Evolutionary conservation across 2,888 invertebrate genomes (phyloP).

Genomic region (Phragmatobia fuliginosa): DNA sequence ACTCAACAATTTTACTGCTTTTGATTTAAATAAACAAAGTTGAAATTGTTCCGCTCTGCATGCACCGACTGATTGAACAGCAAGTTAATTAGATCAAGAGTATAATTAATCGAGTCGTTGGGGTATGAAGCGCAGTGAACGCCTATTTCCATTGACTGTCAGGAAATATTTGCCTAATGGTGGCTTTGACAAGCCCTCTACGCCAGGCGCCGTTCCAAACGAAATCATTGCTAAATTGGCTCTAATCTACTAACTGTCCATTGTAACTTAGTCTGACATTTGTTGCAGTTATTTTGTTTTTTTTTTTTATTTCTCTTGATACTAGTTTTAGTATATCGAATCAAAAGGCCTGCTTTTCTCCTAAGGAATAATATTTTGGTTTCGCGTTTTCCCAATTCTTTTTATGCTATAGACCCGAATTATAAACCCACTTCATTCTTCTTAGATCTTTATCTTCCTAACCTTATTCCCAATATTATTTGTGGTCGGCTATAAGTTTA

Average conservation of each 20-base stretch:
- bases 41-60: neutral
- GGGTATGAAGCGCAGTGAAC: constrained; percentile 37
- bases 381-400: too few relatives aligned
- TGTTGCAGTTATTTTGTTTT: too few relatives aligned
- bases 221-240: constrained; percentile 50
- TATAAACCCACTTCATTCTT: too few relatives aligned
- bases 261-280: constrained; percentile 8
- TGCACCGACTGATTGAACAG: constrained; percentile 41
- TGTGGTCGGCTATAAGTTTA: too few relatives aligned
- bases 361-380: too few relatives aligned
- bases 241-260: constrained; percentile 30
- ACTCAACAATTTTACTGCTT: neutral
- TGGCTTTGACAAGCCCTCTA: constrained; percentile 56
- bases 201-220: constrained; percentile 38
- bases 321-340: neutral
- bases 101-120: constrained; percentile 64
- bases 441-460: too few relatives aligned
- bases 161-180: constrained; percentile 67
- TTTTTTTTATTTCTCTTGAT: constrained; percentile 9
- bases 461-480: too few relatives aligned
- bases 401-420: too few relatives aligned
- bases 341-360: too few relatives aligned
- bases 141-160: constrained; percentile 47
- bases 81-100: constrained; percentile 62
- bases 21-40: neutral